These are phyloP conservation scores for Euschistus heros DNA, from an alignment of 1,140 invertebrate species.

Conservation along the genomic window DNA sequence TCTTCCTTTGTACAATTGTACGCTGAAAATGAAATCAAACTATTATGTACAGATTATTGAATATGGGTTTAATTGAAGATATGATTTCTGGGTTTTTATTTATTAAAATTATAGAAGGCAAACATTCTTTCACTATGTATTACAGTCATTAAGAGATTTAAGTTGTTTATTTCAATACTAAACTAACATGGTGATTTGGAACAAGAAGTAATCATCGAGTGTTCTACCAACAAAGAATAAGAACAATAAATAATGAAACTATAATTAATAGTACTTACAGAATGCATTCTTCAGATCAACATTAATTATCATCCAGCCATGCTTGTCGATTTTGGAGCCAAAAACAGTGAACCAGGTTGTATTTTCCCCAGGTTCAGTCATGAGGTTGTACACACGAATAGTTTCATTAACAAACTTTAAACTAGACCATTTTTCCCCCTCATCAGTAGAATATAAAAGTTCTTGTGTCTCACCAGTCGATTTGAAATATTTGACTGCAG, in stretches of 20 bases:
- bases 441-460: conserved; percentile 73
- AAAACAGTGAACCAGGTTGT: conserved; percentile 86
- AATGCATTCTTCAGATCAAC: conserved; percentile 66
- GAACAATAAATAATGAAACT: not conserved
- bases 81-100: too few relatives aligned
- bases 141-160: too few relatives aligned
- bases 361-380: conserved; percentile 86
- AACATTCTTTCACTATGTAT: too few relatives aligned
- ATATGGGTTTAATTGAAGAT: not conserved
- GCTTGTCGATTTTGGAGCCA: conserved; percentile 60
- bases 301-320: conserved; percentile 81
- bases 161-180: too few relatives aligned
- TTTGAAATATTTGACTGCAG: conserved; percentile 72
- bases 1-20: conserved; percentile 57
- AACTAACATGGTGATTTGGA: not conserved
- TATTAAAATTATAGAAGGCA: too few relatives aligned
- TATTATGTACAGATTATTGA: not conserved
- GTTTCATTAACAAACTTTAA: conserved; percentile 58
- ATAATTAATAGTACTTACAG: conserved; percentile 35
- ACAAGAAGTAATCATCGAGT: too few relatives aligned
- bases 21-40: conserved; percentile 31
- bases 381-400: conserved; percentile 69
- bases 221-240: too few relatives aligned
- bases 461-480: conserved; percentile 58
- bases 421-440: conserved; percentile 68